Evolutionary conservation across 1,140 invertebrate species (phyloP), one percentile per base, ranked within the genome.

Genomic region (Mya arenaria): DNA sequence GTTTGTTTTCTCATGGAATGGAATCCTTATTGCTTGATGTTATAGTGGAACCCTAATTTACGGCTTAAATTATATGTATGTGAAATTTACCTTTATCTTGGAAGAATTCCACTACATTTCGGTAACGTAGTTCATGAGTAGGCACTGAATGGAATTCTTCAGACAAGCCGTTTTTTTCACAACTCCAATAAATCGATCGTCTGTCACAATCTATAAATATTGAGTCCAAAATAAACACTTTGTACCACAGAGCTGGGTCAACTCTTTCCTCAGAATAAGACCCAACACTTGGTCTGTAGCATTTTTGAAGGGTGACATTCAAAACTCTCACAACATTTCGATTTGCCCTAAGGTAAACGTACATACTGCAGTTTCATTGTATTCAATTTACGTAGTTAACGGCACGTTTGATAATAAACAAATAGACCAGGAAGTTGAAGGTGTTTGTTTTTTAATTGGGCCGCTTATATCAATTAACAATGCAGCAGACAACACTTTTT

Each of bases 221-320:
- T 13, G 75, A 78, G 48, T 78, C 75, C 23, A 66, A 34, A 37
- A 78, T 36, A 25, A 78, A 58, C 15, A 78, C 63, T 56, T 78
- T 78, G 30, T 37, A 78, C 75, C 75, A 78, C 28, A 78, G 32
- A 6, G 75, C 75, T 10, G 75, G 75, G 19, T 78, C 75, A 8
- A 78, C 41, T 17, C 75, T 55, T 1, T 78, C 63, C 41, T 78
- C 75, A 36, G 48, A 6, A 15, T 65, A 66, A 1, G 62, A 56
- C 13, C 62, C 44, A 36, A 78, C 62, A 39, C 32, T 68, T 56
- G 75, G 75, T 32, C 41, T 55, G 13, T 55, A 37, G 65, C 62
- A 68, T 56, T 78, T 17, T 37, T 68, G 4, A 1, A 78, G 48
- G 17, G 60, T 68, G 34, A 78, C 65, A 68, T 37, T 34, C 17